Percentiles rank a stretch among this genome's conserved stretches.
Conservation (phyloP, 2,797 vertebrate species). For the Notolepis coatsorum region DNA sequence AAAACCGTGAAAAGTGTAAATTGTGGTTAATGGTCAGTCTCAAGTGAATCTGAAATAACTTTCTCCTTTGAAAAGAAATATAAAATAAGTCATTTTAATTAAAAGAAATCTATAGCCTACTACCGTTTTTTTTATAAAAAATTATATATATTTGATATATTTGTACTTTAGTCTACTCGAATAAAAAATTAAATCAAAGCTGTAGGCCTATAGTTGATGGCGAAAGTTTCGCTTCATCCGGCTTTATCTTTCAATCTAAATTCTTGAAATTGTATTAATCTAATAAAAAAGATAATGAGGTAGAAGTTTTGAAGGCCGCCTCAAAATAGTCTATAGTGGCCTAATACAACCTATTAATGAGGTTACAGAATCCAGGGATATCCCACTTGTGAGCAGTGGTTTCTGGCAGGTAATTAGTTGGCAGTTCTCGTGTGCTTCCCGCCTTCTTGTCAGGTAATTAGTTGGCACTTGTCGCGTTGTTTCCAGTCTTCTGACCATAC, state of each 20-base stretch:
- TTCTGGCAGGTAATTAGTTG: conserved; percentile 72
- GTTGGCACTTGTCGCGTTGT: conserved; percentile 50
- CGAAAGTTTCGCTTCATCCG: too few relatives aligned
- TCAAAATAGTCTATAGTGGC: conserved; percentile 26
- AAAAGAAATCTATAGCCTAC: too few relatives aligned
- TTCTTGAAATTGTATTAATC: conserved; percentile 23
- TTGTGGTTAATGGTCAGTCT: too few relatives aligned
- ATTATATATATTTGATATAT: too few relatives aligned
- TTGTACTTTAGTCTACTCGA: too few relatives aligned
- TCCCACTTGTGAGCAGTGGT: conserved; percentile 55
- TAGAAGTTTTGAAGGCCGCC: conserved; percentile 20
- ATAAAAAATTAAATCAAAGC: too few relatives aligned
- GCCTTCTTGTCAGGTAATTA: conserved; percentile 71
- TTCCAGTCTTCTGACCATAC: conserved; percentile 69
- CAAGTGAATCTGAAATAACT: too few relatives aligned
- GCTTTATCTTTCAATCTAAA: conserved; percentile 17
- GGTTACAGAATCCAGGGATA: conserved; percentile 57
- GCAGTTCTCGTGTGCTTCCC: conserved; percentile 55
- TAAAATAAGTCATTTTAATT: too few relatives aligned
- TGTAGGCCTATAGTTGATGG: too few relatives aligned
- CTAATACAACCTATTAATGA: conserved; percentile 44
- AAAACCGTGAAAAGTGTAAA: too few relatives aligned
- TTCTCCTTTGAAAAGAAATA: too few relatives aligned
- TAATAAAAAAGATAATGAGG: conserved; percentile 7
- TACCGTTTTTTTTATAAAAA: too few relatives aligned